Conservation (phyloP, 2,797 vertebrate species). For the Lophius americanus region DNA sequence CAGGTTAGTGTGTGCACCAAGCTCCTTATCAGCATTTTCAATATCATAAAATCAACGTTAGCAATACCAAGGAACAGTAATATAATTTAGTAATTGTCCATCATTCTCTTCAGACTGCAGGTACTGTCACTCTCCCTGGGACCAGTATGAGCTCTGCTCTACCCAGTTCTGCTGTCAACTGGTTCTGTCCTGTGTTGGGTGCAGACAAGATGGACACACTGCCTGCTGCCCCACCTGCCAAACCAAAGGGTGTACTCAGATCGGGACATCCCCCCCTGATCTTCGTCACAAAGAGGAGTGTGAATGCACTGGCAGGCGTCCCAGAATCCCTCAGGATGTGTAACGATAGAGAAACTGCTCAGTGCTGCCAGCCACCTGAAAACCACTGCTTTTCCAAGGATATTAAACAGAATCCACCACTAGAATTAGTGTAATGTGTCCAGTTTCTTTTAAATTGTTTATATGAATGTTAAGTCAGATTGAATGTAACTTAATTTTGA, state of each 20-base stretch:
- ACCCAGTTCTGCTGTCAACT: constrained; percentile 91
- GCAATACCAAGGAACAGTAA: neutral
- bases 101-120: constrained; percentile 84
- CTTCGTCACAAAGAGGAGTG: constrained; percentile 88
- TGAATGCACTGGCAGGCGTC: constrained; percentile 89
- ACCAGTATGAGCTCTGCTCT: constrained; percentile 91
- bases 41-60: too few relatives aligned
- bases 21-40: neutral
- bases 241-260: constrained; percentile 76
- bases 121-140: constrained; percentile 91
- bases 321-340: constrained; percentile 86
- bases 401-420: too few relatives aligned
- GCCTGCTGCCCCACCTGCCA: constrained; percentile 92
- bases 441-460: neutral
- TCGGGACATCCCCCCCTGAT: neutral
- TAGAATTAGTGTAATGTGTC: neutral
- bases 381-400: too few relatives aligned
- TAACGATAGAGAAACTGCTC: neutral
- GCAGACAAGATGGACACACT: constrained; percentile 83
- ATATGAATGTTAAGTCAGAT: neutral
- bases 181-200: constrained; percentile 87
- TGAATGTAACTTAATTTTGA: too few relatives aligned
- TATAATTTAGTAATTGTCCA: too few relatives aligned
- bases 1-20: constrained; percentile 80
- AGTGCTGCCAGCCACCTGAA: neutral